Evolutionary conservation across 2,888 invertebrate species (phyloP).

Genomic region (Microchrysa polita): DNA sequence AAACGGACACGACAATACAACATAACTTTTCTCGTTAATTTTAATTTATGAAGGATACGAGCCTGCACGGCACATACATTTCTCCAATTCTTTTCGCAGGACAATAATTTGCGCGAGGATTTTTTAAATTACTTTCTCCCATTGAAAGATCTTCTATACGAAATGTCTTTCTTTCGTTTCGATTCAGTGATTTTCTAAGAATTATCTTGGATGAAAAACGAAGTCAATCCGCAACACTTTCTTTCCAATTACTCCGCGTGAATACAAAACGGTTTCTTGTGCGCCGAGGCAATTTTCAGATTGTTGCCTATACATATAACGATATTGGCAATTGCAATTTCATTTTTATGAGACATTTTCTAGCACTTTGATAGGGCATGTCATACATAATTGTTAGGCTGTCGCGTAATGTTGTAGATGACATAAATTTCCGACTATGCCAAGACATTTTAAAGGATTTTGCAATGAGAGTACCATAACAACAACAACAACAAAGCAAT

Average conservation of each 20-base stretch:
- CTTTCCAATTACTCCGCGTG: not conserved
- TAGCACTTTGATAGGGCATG: not conserved
- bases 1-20: conserved; percentile 22
- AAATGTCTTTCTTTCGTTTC: conserved; percentile 30
- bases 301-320: conserved; percentile 27
- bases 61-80: conserved; percentile 1
- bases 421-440: conserved; percentile 13
- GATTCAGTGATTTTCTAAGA: conserved; percentile 37
- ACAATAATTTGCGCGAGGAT: conserved; percentile 2
- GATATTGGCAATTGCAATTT: conserved; percentile 44
- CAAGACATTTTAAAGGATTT: conserved; percentile 31
- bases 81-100: not conserved
- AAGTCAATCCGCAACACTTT: conserved; percentile 24
- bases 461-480: conserved; percentile 21
- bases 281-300: conserved; percentile 37
- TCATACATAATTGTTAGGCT: conserved; percentile 1
- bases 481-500: too few species aligned
- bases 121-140: conserved; percentile 19
- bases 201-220: not conserved
- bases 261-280: not conserved
- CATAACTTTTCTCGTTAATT: conserved; percentile 39
- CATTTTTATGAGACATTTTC: conserved; percentile 35
- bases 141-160: not conserved
- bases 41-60: conserved; percentile 34
- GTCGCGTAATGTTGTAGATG: not conserved